Percentiles rank a stretch among this genome's conserved stretches.
Evolutionary conservation across 2,888 invertebrate genomes (phyloP).

Genomic region (Zaprionus bogoriensis): DNA sequence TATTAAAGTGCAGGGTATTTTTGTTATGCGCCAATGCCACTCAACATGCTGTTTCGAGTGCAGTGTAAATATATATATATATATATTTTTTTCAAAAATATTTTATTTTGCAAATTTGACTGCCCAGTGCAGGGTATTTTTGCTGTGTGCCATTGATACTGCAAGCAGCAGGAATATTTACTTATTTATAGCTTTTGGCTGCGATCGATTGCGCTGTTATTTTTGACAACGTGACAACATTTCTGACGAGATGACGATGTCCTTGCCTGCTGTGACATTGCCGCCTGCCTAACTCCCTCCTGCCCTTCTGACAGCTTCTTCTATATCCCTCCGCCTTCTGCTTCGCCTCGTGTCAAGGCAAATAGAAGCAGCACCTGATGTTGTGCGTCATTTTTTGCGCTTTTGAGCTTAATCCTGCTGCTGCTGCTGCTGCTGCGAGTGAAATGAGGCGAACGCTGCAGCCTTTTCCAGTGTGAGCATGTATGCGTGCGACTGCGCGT

Average conservation of each 20-base stretch:
- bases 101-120: too few relatives aligned
- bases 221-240: constrained; percentile 44
- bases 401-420: constrained; percentile 35
- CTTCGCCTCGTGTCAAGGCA: background rate
- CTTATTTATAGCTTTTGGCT: constrained; percentile 25
- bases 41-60: too few relatives aligned
- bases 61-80: too few relatives aligned
- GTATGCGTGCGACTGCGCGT: background rate
- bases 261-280: background rate
- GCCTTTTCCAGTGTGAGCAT: constrained; percentile 2
- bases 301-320: background rate
- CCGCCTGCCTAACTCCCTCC: background rate
- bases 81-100: too few relatives aligned
- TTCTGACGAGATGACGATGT: constrained; percentile 13
- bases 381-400: constrained; percentile 19
- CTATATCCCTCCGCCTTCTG: too few relatives aligned
- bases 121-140: constrained; percentile 3
- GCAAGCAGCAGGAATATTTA: background rate
- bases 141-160: background rate
- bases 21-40: too few relatives aligned
- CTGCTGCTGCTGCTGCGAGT: background rate
- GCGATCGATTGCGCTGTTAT: constrained; percentile 45
- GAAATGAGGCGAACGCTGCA: constrained; percentile 34
- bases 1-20: too few relatives aligned
- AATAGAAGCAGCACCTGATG: constrained; percentile 26